These are phyloP conservation scores for Bambusicola thoracicus DNA, from an alignment of 2,113 vertebrate genomes.

Conservation along the genomic window DNA sequence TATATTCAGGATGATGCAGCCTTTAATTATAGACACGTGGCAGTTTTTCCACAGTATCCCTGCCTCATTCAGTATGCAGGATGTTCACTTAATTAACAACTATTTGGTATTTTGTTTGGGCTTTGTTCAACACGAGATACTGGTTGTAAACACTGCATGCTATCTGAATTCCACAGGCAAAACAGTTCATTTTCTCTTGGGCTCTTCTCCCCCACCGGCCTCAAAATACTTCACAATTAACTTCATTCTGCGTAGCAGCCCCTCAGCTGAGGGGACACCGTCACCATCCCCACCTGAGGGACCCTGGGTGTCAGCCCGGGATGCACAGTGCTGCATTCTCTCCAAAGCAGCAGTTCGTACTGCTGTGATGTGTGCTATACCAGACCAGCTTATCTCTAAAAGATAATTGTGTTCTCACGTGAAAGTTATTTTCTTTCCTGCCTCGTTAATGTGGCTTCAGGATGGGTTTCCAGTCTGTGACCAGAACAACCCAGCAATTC, in stretches of 20 bases:
- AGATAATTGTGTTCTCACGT: not conserved
- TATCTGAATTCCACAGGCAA: not conserved
- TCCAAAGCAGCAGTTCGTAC: not conserved
- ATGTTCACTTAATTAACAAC: slow-evolving; percentile 34
- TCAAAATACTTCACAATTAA: no score
- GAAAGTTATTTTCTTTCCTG: not conserved
- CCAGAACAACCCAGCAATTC: not conserved
- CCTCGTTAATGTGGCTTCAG: not conserved
- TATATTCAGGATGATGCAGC: slow-evolving; percentile 37
- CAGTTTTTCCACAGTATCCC: slow-evolving; percentile 16
- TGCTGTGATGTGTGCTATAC: not conserved
- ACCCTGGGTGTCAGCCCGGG: no score
- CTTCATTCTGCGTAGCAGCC: no score
- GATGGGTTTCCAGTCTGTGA: not conserved
- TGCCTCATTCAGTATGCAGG: slow-evolving; percentile 1
- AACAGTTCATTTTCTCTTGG: not conserved
- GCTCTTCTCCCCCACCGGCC: not conserved
- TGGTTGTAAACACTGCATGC: slow-evolving; percentile 2
- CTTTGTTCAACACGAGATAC: slow-evolving; percentile 13
- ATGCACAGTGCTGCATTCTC: no score
- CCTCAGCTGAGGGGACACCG: no score
- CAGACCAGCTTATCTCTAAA: not conserved
- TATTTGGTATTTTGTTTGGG: slow-evolving; percentile 51
- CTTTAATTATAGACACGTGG: slow-evolving; percentile 60
- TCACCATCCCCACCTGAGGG: no score